Conservation (phyloP, 2,888 invertebrate genomes). For the Ectropis crepuscularia region DNA sequence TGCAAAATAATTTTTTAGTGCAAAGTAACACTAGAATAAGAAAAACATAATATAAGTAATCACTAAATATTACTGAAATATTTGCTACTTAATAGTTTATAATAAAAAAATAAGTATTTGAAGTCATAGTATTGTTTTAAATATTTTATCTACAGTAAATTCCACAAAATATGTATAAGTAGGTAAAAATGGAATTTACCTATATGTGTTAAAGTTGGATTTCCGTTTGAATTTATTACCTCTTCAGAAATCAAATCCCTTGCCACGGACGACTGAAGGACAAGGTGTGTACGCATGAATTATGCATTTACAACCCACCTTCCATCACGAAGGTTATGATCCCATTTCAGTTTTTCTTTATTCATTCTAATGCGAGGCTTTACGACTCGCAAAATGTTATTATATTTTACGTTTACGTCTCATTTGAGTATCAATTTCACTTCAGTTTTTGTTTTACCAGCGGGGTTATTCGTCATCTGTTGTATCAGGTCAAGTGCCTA, state of each 20-base stretch:
- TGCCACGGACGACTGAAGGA: constrained; percentile 7
- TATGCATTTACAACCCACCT: constrained; percentile 31
- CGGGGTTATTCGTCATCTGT: too few relatives aligned
- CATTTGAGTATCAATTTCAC: constrained; percentile 6
- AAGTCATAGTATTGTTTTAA: too few relatives aligned
- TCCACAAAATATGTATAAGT: too few relatives aligned
- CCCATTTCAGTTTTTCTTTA: constrained; percentile 30
- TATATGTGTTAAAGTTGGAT: neutral
- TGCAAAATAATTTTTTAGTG: too few relatives aligned
- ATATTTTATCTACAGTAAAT: too few relatives aligned
- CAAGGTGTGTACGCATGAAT: constrained; percentile 31
- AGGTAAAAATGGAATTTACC: too few relatives aligned
- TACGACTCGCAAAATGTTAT: constrained; percentile 16
- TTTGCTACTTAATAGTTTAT: too few relatives aligned
- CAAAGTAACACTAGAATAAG: too few relatives aligned
- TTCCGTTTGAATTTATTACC: neutral
- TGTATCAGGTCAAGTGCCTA: too few relatives aligned
- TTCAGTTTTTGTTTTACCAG: neutral
- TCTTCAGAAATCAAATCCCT: constrained; percentile 5
- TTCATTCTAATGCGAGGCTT: constrained; percentile 23
- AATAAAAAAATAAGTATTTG: too few relatives aligned
- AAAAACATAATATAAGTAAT: too few relatives aligned
- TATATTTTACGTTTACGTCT: neutral
- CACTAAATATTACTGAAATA: too few relatives aligned
- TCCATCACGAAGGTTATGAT: constrained; percentile 28